Percentiles rank a stretch among this genome's conserved stretches.
Evolutionary conservation across 2,888 invertebrate genomes (phyloP).

Genomic region (Parelbella ahira): DNA sequence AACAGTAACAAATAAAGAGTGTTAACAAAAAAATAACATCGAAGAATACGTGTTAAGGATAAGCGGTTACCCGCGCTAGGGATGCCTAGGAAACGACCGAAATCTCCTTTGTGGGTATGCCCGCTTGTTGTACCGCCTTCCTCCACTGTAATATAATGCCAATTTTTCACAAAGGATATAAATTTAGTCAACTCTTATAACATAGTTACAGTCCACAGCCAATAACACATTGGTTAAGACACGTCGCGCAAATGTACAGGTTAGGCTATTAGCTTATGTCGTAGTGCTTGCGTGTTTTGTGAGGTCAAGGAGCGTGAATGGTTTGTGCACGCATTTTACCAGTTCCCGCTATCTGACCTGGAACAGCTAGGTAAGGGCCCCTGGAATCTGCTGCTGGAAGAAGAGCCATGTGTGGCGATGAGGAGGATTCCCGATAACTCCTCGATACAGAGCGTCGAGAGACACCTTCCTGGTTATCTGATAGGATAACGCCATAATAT

Average conservation of each 20-base stretch:
- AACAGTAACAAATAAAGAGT: conserved; percentile 28
- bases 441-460: conserved; percentile 69
- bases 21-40: conserved; percentile 31
- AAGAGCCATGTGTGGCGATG: conserved; percentile 75
- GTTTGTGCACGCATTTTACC: conserved; percentile 47
- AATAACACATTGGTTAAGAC: no score
- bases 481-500: conserved; percentile 50
- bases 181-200: conserved; percentile 19
- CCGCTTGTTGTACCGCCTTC: conserved; percentile 70
- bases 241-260: conserved; percentile 31
- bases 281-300: conserved; percentile 50
- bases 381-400: conserved; percentile 78
- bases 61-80: conserved; percentile 82
- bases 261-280: conserved; percentile 44
- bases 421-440: conserved; percentile 67
- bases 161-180: conserved; percentile 40
- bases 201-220: no score
- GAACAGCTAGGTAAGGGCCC: conserved; percentile 83
- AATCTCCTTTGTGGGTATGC: conserved; percentile 72
- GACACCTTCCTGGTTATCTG: conserved; percentile 77
- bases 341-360: conserved; percentile 71
- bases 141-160: conserved; percentile 73
- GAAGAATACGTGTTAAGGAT: conserved; percentile 44
- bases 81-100: conserved; percentile 85
- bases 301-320: conserved; percentile 54